A percentile compares a stretch with the other conserved stretches of the same genome.
These are phyloP conservation scores for Agrypnus murinus DNA, from an alignment of 2,888 invertebrate species.

Conservation along the genomic window DNA sequence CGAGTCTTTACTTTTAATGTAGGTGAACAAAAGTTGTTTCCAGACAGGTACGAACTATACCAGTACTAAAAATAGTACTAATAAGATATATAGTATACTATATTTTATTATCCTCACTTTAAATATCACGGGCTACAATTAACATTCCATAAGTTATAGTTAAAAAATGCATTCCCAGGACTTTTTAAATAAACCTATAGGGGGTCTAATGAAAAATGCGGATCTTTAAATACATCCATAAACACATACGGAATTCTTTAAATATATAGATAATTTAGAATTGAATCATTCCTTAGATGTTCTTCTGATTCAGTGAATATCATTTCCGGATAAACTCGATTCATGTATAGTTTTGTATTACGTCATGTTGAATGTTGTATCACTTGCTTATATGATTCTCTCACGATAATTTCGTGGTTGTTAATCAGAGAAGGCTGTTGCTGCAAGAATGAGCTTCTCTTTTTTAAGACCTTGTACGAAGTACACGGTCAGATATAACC, in stretches of 20 bases:
- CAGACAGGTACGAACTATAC: no score
- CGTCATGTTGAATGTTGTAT: slow-evolving; percentile 22
- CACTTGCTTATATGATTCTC: slow-evolving; percentile 11
- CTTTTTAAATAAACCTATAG: no score
- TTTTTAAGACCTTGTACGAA: neutral
- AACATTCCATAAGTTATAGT: no score
- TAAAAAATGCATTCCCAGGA: no score
- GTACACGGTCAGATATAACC: slow-evolving; percentile 4
- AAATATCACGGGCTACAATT: no score
- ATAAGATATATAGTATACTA: no score
- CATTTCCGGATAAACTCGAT: slow-evolving; percentile 29
- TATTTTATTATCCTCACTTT: no score
- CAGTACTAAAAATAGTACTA: no score
- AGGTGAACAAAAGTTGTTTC: no score
- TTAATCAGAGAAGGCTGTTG: slow-evolving; percentile 18
- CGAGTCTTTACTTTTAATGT: no score
- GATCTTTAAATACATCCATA: neutral
- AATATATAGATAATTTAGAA: slow-evolving; percentile 17
- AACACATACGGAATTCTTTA: slow-evolving; percentile 12
- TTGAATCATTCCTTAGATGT: slow-evolving; percentile 18
- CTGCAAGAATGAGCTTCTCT: slow-evolving; percentile 18
- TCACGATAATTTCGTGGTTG: slow-evolving; percentile 26
- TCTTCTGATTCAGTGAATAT: slow-evolving; percentile 15
- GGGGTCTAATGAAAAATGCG: slow-evolving; percentile 1
- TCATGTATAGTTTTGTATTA: slow-evolving; percentile 12